phyloP scores from a whole-genome alignment of 1,140 invertebrate species.

The Galendromus occidentalis region DNA sequence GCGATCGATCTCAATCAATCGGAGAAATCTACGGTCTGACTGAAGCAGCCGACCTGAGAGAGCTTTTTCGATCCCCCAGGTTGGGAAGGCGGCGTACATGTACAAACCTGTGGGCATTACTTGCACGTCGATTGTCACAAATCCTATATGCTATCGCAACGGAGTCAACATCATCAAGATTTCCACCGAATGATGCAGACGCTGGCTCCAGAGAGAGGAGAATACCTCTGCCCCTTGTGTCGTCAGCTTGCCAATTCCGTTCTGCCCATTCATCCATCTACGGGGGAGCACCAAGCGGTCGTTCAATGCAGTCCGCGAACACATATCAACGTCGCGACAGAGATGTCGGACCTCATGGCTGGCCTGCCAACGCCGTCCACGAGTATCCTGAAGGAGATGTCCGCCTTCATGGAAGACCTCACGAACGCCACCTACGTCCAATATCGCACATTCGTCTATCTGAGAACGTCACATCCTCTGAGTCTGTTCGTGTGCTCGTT shows the following conservation, averaged over 20 bases:
- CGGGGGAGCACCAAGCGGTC: constrained; percentile 12
- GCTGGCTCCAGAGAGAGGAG: constrained; percentile 39
- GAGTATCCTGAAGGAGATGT: constrained; percentile 25
- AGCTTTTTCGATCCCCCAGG: constrained; percentile 30
- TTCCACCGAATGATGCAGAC: constrained; percentile 16
- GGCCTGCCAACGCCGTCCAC: constrained; percentile 29
- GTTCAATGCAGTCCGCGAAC: constrained; percentile 13
- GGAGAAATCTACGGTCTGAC: too few species aligned
- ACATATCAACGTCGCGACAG: constrained; percentile 13
- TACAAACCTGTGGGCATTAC: constrained; percentile 90
- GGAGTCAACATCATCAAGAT: constrained; percentile 15
- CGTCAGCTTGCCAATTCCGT: constrained; percentile 80
- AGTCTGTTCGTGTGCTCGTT: constrained; percentile 76
- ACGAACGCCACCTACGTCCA: constrained; percentile 50
- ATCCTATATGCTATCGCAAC: constrained; percentile 53
- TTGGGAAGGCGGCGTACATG: constrained; percentile 77
- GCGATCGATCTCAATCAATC: too few species aligned
- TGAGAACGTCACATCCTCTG: constrained; percentile 37
- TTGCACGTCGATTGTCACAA: constrained; percentile 77
- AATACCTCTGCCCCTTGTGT: constrained; percentile 82
- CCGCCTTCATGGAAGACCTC: constrained; percentile 78
- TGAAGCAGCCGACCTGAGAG: background rate
- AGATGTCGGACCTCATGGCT: constrained; percentile 19
- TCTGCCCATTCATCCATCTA: constrained; percentile 48
- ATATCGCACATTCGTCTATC: constrained; percentile 26